phyloP scores from a whole-genome alignment of 2,113 vertebrate genomes.

The Pandion haliaetus region DNA sequence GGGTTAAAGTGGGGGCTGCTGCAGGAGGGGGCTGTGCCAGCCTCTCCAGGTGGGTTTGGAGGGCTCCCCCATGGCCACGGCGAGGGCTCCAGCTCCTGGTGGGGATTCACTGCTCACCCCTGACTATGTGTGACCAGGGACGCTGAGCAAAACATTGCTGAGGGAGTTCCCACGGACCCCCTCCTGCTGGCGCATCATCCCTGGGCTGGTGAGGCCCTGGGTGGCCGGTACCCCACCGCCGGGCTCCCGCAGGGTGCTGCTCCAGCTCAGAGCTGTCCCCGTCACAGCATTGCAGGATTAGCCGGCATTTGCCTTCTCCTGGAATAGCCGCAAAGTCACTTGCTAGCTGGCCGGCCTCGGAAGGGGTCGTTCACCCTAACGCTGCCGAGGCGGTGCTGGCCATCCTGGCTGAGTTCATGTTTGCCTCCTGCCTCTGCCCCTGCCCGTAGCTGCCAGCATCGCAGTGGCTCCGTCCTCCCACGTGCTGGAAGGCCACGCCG shows the following conservation, averaged over 20 bases:
- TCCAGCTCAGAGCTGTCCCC: background rate
- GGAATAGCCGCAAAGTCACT: accelerated
- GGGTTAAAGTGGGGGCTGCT: background rate
- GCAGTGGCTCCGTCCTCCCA: background rate
- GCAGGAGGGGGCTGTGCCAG: accelerated
- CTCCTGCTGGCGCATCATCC: background rate
- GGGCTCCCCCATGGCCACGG: background rate
- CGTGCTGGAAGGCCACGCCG: background rate
- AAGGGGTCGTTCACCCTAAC: accelerated
- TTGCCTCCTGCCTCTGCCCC: background rate
- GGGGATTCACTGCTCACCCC: background rate
- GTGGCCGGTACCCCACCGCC: accelerated
- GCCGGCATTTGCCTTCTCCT: background rate
- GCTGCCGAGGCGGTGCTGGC: accelerated
- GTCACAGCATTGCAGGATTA: accelerated
- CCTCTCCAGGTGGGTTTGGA: too few species aligned
- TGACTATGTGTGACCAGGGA: background rate
- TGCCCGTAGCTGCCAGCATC: background rate
- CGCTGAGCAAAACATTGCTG: accelerated
- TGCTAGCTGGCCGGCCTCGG: background rate
- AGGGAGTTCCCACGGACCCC: background rate
- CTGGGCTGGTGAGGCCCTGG: background rate
- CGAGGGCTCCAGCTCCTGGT: background rate
- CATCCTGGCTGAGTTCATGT: too few species aligned
- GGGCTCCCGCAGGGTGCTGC: background rate